A percentile compares a stretch with the other conserved stretches of the same genome.
These are phyloP conservation scores for Acanthornis magna DNA, from an alignment of 2,797 vertebrate genomes.

Conservation along the genomic window DNA sequence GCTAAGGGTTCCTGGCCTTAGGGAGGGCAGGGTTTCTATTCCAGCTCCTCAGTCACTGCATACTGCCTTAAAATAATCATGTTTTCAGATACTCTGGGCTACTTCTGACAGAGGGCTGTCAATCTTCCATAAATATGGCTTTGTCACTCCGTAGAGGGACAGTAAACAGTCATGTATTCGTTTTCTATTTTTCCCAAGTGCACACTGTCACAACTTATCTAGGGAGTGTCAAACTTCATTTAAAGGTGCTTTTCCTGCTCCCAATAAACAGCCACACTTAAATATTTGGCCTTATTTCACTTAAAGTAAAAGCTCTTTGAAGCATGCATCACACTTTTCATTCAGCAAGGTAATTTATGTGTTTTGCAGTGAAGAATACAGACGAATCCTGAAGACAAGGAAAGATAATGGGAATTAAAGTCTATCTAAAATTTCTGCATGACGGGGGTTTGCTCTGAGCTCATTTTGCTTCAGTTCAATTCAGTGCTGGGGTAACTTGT, in stretches of 20 bases:
- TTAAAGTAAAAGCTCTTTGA: not conserved
- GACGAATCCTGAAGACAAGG: not conserved
- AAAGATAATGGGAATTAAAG: not conserved
- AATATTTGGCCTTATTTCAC: not conserved
- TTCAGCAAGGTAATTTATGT: not conserved
- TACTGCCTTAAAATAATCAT: rapidly evolving
- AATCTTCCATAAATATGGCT: not conserved
- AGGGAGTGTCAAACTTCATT: not conserved
- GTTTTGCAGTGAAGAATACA: not conserved
- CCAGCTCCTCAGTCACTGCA: not conserved
- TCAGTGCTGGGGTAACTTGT: not conserved
- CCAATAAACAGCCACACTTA: not conserved
- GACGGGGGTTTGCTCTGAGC: not conserved
- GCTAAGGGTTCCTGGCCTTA: not conserved
- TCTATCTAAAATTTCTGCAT: not conserved
- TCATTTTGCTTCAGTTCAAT: not conserved
- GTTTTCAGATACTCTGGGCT: not conserved
- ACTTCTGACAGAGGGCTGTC: not conserved
- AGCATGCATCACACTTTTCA: not conserved
- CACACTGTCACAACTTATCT: not conserved
- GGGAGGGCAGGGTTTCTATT: too few relatives aligned
- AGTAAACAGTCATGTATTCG: not conserved
- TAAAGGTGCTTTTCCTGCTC: not conserved
- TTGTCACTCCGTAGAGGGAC: not conserved
- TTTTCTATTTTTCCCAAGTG: not conserved